Base-by-base conservation (phyloP, 2,888 invertebrate species). In the Cataglyphis livida region DNA sequence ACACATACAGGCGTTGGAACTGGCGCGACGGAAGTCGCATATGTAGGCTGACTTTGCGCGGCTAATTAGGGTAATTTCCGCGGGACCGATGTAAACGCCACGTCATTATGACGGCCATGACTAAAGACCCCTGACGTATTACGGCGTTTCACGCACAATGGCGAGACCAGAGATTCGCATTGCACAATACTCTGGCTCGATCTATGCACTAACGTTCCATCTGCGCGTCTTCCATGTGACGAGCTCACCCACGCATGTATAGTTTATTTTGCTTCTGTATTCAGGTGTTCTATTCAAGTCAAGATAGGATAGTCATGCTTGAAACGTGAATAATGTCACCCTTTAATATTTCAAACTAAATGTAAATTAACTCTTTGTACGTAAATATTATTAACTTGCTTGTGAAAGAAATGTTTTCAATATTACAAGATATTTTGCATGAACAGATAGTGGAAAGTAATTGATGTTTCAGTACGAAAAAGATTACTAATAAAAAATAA, bases 1-100 rank as follows among this genome's bases (percentile, higher is more conserved):
- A 51, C 51, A 51, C 44, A 28, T 25, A 28, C 15, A 51, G 12
- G 21, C 38, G n/a, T 21, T 25, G 15, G 41, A 70, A 68, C 15
- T 54, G 54, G 28, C 10, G 25, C 59, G 25, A 44, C 25, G 65
- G 74, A 78, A 74, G 81, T 84, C 76, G 83, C 70, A 78, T 48
- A 68, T 41, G 62, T 59, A 64, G 68, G 71, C 75, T 41, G 84
- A 84, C 82, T 84, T 82, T 65, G 83, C 81, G 71, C 84, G 87
- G 89, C 91, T 93, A 93, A 94, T 94, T 93, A 92, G 91, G 88
- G 90, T 92, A 93, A 93, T 93, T 93, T 93, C 89, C 87, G 87
- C 86, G 82, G 89, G 90, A 90, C 90, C 89, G 89, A 91, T 92
- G 93, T 93, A 93, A 93, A 92, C 91, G 93, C 90, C 84, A 79